Percentiles rank a stretch among this genome's conserved stretches.
phyloP scores from a whole-genome alignment of 2,888 invertebrate species.

The Anthoptus insignis region DNA sequence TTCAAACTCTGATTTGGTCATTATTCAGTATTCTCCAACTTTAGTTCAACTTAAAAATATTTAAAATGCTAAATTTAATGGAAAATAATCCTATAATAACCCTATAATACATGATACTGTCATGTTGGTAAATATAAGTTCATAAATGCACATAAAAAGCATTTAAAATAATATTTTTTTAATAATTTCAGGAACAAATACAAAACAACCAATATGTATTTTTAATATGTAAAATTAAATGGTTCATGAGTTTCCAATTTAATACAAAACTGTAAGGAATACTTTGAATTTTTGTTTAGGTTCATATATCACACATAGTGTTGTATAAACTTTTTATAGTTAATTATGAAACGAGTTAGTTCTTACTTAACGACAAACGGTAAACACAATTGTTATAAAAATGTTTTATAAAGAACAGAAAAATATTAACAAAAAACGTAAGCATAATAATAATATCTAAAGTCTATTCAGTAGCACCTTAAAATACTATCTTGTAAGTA shows the following conservation, averaged over 20 bases:
- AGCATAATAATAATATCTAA: slow-evolving; percentile 17
- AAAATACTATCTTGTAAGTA: slow-evolving; percentile 35
- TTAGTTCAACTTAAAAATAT: not conserved
- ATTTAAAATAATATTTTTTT: too few relatives aligned
- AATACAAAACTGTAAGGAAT: not conserved
- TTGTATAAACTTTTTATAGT: too few relatives aligned
- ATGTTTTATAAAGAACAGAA: not conserved
- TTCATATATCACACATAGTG: slow-evolving; percentile 1
- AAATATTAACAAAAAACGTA: slow-evolving; percentile 12
- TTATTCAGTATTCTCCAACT: slow-evolving; percentile 2
- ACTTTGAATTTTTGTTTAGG: not conserved
- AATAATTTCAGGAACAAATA: not conserved
- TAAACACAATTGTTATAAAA: slow-evolving; percentile 1
- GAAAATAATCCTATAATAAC: not conserved
- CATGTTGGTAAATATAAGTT: slow-evolving; percentile 47
- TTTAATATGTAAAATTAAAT: not conserved
- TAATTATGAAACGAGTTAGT: too few relatives aligned
- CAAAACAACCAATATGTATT: not conserved
- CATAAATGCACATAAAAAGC: not conserved
- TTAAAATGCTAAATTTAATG: not conserved
- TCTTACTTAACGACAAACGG: not conserved
- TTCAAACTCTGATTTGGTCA: slow-evolving; percentile 17
- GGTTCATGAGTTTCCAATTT: not conserved
- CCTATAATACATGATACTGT: slow-evolving; percentile 47
- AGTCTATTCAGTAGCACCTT: slow-evolving; percentile 42